Percentiles rank a stretch among this genome's conserved stretches.
Conservation (phyloP, 92 coral and sea anemone species). For the Metridium senile region DNA sequence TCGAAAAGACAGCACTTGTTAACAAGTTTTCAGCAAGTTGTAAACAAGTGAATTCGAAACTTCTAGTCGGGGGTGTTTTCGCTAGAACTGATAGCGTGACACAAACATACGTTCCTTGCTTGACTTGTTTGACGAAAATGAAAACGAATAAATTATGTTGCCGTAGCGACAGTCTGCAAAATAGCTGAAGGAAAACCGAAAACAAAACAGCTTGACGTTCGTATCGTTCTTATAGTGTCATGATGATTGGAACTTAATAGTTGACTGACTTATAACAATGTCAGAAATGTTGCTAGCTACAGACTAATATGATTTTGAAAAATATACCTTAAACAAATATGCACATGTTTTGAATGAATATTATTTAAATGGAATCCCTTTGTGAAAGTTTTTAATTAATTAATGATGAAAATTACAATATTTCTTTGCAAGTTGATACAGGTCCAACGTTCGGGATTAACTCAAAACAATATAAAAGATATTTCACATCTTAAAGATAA, state of each 20-base stretch:
- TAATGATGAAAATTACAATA: too few species aligned
- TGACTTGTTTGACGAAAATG: slow-evolving; percentile 7
- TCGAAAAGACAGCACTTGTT: neutral
- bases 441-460: too few species aligned
- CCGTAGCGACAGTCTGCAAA: neutral
- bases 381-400: too few species aligned
- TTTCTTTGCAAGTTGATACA: too few species aligned
- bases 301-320: neutral
- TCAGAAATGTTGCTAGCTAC: slow-evolving; percentile 3
- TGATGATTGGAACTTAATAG: neutral
- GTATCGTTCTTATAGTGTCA: neutral
- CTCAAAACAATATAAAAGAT: too few species aligned
- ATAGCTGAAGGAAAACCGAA: neutral
- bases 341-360: too few species aligned
- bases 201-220: slow-evolving; percentile 24
- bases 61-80: neutral
- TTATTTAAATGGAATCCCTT: too few species aligned
- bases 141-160: neutral
- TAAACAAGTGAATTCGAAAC: slow-evolving; percentile 1
- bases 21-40: slow-evolving; percentile 2
- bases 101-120: neutral
- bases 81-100: slow-evolving; percentile 1
- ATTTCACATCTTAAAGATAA: too few species aligned
- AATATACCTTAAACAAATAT: neutral
- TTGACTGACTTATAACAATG: slow-evolving; percentile 9